phyloP scores from a whole-genome alignment of 2,113 vertebrate species.

The Bufo gargarizans region DNA sequence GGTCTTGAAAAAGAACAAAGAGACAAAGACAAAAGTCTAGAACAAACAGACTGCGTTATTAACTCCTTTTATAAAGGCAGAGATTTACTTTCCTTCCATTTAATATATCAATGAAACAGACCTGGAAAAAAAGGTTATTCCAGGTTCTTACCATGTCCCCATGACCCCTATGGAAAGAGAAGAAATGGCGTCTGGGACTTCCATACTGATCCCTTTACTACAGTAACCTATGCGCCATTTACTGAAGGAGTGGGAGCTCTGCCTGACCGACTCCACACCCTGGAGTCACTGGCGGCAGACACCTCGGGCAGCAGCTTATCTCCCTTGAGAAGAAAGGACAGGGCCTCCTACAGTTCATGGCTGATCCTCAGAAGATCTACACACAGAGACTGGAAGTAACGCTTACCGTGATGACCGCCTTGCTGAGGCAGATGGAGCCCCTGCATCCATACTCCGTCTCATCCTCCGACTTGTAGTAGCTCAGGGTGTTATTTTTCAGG shows the following conservation, averaged over 20 bases:
- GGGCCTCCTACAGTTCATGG: no score
- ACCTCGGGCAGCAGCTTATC: no score
- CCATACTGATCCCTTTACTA: no score
- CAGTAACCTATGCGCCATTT: no score
- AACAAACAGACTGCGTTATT: neutral
- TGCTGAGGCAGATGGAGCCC: constrained; percentile 95
- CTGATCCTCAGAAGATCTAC: no score
- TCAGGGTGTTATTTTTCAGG: constrained; percentile 90
- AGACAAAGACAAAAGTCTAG: neutral
- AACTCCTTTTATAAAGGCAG: neutral
- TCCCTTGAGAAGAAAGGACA: no score
- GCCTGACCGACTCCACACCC: no score
- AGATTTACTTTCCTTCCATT: neutral
- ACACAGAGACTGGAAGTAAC: neutral
- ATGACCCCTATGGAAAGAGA: neutral
- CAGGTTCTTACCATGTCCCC: neutral
- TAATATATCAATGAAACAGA: neutral
- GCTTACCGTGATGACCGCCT: constrained; percentile 95
- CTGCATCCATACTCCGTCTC: constrained; percentile 95
- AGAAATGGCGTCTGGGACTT: no score
- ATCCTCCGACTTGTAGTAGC: constrained; percentile 97
- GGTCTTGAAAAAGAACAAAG: neutral
- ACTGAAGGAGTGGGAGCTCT: no score
- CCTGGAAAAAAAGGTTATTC: neutral
- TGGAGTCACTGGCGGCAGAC: no score